phyloP scores from a whole-genome alignment of 2,113 vertebrate genomes.

The Ammodytes dubius region DNA sequence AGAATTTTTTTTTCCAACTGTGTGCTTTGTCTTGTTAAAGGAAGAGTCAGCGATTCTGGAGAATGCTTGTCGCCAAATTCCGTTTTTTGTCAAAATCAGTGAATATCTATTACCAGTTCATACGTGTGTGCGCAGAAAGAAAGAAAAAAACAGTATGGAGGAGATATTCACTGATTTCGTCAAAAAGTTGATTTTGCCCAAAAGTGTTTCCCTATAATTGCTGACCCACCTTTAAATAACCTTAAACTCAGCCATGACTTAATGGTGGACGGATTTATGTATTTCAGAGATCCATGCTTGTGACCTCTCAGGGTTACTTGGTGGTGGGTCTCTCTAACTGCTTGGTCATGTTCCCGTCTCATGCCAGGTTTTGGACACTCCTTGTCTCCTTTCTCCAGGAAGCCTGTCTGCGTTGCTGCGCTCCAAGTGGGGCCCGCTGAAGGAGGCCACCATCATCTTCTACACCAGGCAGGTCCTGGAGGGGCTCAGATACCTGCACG shows the following conservation, averaged over 20 bases:
- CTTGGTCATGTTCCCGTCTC: conserved; percentile 57
- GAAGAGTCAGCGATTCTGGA: too few relatives aligned
- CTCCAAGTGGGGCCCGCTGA: conserved; percentile 98
- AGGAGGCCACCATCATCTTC: conserved; percentile 98
- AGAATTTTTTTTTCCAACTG: not conserved
- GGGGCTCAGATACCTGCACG: conserved; percentile 96
- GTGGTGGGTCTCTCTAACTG: conserved; percentile 49
- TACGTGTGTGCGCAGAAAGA: too few relatives aligned
- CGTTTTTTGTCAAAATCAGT: too few relatives aligned
- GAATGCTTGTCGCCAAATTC: too few relatives aligned
- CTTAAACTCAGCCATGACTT: not conserved
- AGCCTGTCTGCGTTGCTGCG: conserved; percentile 96
- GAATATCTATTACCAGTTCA: too few relatives aligned
- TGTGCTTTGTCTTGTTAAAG: not conserved
- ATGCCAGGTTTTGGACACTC: conserved; percentile 61
- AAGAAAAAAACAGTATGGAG: too few relatives aligned
- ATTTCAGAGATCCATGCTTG: conserved; percentile 24
- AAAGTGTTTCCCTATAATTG: too few relatives aligned
- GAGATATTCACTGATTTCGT: too few relatives aligned
- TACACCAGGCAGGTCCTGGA: conserved; percentile 99
- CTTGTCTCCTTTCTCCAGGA: conserved; percentile 83
- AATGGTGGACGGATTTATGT: not conserved
- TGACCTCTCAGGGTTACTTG: conserved; percentile 16
- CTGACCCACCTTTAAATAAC: not conserved
- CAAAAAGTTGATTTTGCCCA: too few relatives aligned